These are phyloP conservation scores for Bombus waltoni DNA, from an alignment of 1,140 invertebrate species.

Conservation along the genomic window DNA sequence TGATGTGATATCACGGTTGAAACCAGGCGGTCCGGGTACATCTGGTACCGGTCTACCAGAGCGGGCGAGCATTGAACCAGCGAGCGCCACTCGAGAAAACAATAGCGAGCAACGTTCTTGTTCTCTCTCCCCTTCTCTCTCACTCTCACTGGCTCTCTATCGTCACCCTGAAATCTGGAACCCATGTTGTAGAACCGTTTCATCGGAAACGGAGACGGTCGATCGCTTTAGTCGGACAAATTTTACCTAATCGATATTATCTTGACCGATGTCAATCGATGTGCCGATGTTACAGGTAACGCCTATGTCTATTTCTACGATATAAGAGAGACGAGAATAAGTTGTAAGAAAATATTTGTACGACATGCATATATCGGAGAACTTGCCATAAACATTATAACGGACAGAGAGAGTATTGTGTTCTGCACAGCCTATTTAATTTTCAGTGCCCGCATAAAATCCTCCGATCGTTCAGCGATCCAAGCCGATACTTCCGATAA, in stretches of 20 bases:
- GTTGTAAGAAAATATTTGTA: background rate
- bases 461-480: conserved; percentile 53
- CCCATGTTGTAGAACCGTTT: conserved; percentile 57
- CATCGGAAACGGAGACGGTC: conserved; percentile 29
- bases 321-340: too few species aligned
- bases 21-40: conserved; percentile 71
- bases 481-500: conserved; percentile 77
- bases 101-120: conserved; percentile 81
- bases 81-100: conserved; percentile 82
- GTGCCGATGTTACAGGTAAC: background rate
- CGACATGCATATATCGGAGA: background rate
- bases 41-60: conserved; percentile 76
- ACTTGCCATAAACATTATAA: conserved; percentile 1
- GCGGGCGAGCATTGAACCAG: conserved; percentile 81
- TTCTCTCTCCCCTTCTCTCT: conserved; percentile 67
- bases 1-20: conserved; percentile 44
- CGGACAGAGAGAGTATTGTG: background rate
- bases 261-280: too few species aligned
- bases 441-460: conserved; percentile 61
- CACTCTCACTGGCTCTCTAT: conserved; percentile 59
- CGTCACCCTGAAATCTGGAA: conserved; percentile 79
- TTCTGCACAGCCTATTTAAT: conserved; percentile 34
- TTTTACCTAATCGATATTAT: background rate
- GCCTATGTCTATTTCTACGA: background rate
- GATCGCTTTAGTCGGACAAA: conserved; percentile 23